Evolutionary conservation across 2,888 invertebrate genomes (phyloP), one percentile per base, ranked within the genome.

Genomic region (Marasmarcha lunaedactyla): DNA sequence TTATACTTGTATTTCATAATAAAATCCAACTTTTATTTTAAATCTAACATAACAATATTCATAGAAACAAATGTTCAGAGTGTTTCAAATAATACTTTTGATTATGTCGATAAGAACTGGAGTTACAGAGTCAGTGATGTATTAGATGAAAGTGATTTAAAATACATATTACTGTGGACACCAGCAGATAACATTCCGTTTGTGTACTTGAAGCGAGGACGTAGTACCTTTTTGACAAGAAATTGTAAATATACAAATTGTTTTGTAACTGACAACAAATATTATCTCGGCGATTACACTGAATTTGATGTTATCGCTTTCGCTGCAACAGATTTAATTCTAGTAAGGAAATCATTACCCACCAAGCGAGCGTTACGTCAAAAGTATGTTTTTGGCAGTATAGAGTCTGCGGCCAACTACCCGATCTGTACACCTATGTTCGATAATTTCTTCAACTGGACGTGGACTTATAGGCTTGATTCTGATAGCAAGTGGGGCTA

Each of bases 381-480:
- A 42, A 74, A 72, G 35, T 74, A 60, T 42, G 63, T 63, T 1
- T 73, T 66, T 38, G 64, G 57, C 4, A 58, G 54, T 10, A 66
- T 65, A 42, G 76, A 76, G 45, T 70, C 76, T 1, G 42, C 71
- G 4, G 51, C 55, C 2, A 50, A 64, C 36, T 71, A 70, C 43
- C 62, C 65, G 0, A 39, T 57, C 0, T 66, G 65, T 27, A 44
- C 52, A 4, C 33, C 47, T 2, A 41, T 36, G 10, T 62, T 62
- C 1, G 53, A 78, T 33, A 46, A 47, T 1, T 69, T 54, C 41
- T 74, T 72, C 37, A 74, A 76, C 39, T 73, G 73, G 72, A 72
- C 73, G 0, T 67, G 67, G 62, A 72, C 72, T 0, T 76, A 60
- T 39, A 61, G 43, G 44, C 45, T 73, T 7, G 56, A 67, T 43